Evolutionary conservation across 2,797 vertebrate genomes (phyloP).

Genomic region (Brachyalestes nurse): DNA sequence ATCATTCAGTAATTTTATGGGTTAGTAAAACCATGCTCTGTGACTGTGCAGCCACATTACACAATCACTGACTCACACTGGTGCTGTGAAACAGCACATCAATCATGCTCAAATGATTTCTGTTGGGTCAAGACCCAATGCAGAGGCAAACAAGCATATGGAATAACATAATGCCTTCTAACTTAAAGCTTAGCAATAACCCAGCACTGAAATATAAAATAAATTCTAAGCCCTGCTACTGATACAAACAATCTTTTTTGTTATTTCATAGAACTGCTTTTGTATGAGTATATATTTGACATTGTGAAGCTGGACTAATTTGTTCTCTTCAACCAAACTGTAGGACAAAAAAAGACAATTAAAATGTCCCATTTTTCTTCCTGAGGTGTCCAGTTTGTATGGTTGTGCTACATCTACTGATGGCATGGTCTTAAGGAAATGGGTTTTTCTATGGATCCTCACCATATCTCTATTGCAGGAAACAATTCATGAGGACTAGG

Average conservation of each 20-base stretch:
- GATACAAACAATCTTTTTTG: background rate
- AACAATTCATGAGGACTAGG: constrained; percentile 71
- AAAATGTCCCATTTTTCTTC: background rate
- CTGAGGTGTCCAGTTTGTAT: background rate
- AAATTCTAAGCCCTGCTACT: background rate
- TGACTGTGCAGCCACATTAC: constrained; percentile 32
- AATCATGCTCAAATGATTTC: constrained; percentile 77
- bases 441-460: constrained; percentile 14
- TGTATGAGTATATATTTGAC: background rate
- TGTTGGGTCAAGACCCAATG: constrained; percentile 70
- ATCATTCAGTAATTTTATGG: constrained; percentile 28
- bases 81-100: constrained; percentile 63
- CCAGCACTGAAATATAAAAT: background rate
- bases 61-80: constrained; percentile 38
- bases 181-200: background rate
- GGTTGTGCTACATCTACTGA: constrained; percentile 1
- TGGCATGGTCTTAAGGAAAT: constrained; percentile 3
- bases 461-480: constrained; percentile 63
- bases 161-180: constrained; percentile 22
- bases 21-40: constrained; percentile 14
- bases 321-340: background rate
- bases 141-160: constrained; percentile 36
- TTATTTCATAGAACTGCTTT: background rate
- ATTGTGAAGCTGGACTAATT: background rate
- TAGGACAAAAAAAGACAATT: background rate